phyloP scores from a whole-genome alignment of 2,888 invertebrate genomes.

The Dyspetes luteomarginatus region DNA sequence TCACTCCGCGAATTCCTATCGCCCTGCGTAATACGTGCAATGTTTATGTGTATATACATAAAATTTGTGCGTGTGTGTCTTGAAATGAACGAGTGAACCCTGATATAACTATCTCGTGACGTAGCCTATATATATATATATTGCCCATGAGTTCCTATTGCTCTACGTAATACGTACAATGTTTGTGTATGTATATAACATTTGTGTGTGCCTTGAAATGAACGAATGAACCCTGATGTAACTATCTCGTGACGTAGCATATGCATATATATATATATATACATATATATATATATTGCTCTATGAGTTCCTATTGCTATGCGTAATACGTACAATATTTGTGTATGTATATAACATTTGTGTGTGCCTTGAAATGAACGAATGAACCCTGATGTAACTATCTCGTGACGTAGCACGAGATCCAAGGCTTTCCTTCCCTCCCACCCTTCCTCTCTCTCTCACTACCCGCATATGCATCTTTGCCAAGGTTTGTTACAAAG shows the following conservation, averaged over 20 bases:
- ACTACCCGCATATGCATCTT: conserved; percentile 36
- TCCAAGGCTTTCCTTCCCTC: conserved; percentile 2
- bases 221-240: no score
- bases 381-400: conserved; percentile 28
- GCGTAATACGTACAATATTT: conserved; percentile 22
- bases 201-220: no score
- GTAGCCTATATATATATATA: conserved; percentile 24
- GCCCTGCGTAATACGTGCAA: no score
- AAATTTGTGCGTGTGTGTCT: no score
- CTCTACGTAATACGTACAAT: no score
- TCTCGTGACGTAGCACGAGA: conserved; percentile 49
- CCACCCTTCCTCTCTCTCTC: not conserved
- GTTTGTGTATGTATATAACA: no score
- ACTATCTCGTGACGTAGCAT: no score
- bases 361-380: conserved; percentile 30
- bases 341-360: conserved; percentile 20
- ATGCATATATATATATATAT: not conserved
- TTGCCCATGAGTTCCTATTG: conserved; percentile 9
- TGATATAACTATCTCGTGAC: no score
- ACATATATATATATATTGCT: conserved; percentile 25
- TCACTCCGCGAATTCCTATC: no score
- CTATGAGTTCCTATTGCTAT: conserved; percentile 16
- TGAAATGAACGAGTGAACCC: no score
- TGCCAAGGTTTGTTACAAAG: conserved; percentile 41
- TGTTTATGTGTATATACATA: no score